Percentiles rank a stretch among this genome's conserved stretches.
phyloP scores from a whole-genome alignment of 2,113 vertebrate genomes.

The Rhineura floridana region DNA sequence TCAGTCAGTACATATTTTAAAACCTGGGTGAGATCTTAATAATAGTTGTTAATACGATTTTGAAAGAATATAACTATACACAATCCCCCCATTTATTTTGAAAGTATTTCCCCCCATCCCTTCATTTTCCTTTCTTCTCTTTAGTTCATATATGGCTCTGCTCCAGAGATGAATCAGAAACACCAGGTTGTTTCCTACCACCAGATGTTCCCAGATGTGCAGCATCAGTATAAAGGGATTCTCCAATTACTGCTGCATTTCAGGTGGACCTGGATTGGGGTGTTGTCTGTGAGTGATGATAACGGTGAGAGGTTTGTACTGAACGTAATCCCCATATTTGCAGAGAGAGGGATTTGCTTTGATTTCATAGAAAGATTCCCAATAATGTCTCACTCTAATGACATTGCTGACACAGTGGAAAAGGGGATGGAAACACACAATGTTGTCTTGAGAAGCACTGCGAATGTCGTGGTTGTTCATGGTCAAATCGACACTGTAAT shows the following conservation, averaged over 20 bases:
- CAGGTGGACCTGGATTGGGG: conserved; percentile 23
- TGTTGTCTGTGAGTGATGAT: conserved; percentile 1
- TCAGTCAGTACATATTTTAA: too few species aligned
- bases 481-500: background rate
- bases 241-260: conserved; percentile 27
- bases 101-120: background rate
- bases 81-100: background rate
- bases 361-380: background rate
- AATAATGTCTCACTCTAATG: background rate
- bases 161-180: background rate
- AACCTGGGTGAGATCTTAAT: too few species aligned
- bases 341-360: background rate
- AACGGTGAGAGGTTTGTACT: background rate
- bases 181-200: background rate
- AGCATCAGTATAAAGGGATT: background rate
- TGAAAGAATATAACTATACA: too few species aligned
- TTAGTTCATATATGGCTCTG: conserved; percentile 23
- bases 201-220: background rate
- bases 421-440: background rate
- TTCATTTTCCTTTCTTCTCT: background rate
- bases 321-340: background rate
- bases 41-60: too few species aligned
- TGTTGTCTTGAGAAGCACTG: background rate
- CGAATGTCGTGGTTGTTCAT: background rate
- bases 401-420: background rate